Evolutionary conservation across 1,140 invertebrate species (phyloP), one percentile per base, ranked within the genome.

Genomic region (Philaenus spumarius): DNA sequence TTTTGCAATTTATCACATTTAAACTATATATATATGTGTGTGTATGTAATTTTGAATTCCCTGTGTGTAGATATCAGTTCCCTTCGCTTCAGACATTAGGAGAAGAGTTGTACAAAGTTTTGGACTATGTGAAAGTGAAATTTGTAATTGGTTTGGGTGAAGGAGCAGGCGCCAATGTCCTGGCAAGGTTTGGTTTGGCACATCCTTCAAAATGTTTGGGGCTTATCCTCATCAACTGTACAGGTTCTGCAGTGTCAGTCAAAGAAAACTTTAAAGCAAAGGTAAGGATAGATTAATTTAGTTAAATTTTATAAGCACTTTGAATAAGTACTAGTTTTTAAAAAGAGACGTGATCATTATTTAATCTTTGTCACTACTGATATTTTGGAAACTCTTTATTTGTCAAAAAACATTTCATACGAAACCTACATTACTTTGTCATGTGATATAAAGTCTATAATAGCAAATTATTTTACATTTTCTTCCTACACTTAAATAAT

Each of bases 161-260:
- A 73, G 92, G 92, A 5, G 91, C 90, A 4, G 92, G 92, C 1
- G 90, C 91, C 20, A 95, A 94, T 73, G 87, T 93, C 48, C 73
- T 93, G 14, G 86, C 88, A 9, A 80, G 91, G 42, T 94, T 93
- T 72, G 91, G 88, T 1, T 74, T 92, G 60, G 84, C 84, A 14
- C 83, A 89, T 73, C 87, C 88, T 0, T 77, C 83, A 4, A 76
- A 90, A 26, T 81, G 83, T 15, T 73, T 92, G 20, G 92, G 89
- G 5, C 77, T 92, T 2, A 82, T 90, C 64, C 78, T 95, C 50
- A 88, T 95, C 65, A 92, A 95, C 75, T 91, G 89, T 68, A 94
- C 91, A 0, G 86, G 84, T 20, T 91, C 90, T 45, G 87, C 90
- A 19, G 89, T 89, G 11, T 88, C 88, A 11, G 86, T 95, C 30